Base-by-base conservation (phyloP, 2,888 invertebrate species). In the Eilema sororculum region DNA sequence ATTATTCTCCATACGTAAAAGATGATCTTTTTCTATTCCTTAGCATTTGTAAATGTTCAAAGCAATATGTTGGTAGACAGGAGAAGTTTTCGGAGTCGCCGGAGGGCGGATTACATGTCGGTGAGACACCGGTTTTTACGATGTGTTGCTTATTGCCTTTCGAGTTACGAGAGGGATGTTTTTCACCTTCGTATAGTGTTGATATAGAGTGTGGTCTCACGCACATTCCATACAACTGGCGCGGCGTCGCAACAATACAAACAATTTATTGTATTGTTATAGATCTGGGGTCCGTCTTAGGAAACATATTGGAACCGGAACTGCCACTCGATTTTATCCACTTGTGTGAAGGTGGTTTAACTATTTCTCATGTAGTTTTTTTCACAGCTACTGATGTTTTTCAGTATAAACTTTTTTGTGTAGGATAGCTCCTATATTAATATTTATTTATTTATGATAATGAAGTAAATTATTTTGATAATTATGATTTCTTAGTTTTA, bases 211-310 rank as follows among this genome's bases (percentile, higher is more conserved):
- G 80, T 80, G 89, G 88, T 89, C 86, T 87, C 85, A 90, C 90
- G 89, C 89, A 91, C 92, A 92, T 92, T 91, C 89, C 87, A 75
- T 78, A 77, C 93, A 93, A 84, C 90, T 87, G 92, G 87, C 83
- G 64, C 87, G 92, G 87, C 83, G 64, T 70, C 65, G 84, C 85
- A 74, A 87, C 89, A 89, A 91, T 91, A 92, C 89, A 90, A 88
- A 84, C 89, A 89, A 93, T 93, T 92, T 93, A 93, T 93, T 91
- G 91, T 90, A 89, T 89, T 89, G 90, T 90, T 91, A 92, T 91
- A 90, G 91, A 91, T 91, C 87, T 84, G 81, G 81, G 78, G 81
- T 81, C 86, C 86, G 86, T 88, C 88, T 87, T 89, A 78, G 82
- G 83, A 81, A 86, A 87, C 86, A 86, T 90, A 90, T 90, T 88